phyloP scores from a whole-genome alignment of 1,140 invertebrate species.

The Agrilus planipennis region DNA sequence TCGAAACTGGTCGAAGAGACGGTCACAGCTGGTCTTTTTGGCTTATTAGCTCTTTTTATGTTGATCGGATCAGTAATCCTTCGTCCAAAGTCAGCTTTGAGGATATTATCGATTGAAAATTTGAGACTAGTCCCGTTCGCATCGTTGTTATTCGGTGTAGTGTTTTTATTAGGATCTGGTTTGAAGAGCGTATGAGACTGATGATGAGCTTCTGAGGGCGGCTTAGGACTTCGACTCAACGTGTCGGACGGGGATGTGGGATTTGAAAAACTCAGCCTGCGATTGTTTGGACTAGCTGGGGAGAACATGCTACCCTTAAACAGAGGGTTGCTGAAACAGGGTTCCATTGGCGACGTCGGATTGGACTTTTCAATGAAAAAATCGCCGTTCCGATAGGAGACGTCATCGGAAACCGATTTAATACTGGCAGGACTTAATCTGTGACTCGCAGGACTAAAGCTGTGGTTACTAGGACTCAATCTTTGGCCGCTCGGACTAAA shows the following conservation, averaged over 20 bases:
- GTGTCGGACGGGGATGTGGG: conserved; percentile 18
- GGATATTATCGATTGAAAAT: conserved; percentile 87
- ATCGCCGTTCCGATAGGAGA: conserved; percentile 13
- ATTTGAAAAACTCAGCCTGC: conserved; percentile 13
- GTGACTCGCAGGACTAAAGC: conserved; percentile 21
- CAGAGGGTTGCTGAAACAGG: conserved; percentile 6
- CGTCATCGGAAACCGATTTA: conserved; percentile 19
- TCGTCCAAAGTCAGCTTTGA: conserved; percentile 79
- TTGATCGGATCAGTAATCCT: conserved; percentile 56
- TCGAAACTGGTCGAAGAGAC: conserved; percentile 3
- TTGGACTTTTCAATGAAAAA: conserved; percentile 14
- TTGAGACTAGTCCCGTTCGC: conserved; percentile 57
- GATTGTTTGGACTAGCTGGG: conserved; percentile 11
- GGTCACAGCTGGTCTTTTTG: conserved; percentile 26
- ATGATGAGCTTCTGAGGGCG: conserved; percentile 13
- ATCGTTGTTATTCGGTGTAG: conserved; percentile 37
- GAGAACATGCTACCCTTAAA: conserved; percentile 18
- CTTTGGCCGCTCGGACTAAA: conserved; percentile 12
- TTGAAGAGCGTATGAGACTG: conserved; percentile 22
- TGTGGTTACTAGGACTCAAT: conserved; percentile 19
- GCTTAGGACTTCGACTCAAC: conserved; percentile 12
- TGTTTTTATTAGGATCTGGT: conserved; percentile 11
- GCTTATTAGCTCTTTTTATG: conserved; percentile 41
- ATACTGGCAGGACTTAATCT: conserved; percentile 24
- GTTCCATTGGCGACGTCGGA: conserved; percentile 13